These are phyloP conservation scores for Hoplostethus atlanticus DNA, from an alignment of 2,797 vertebrate genomes.

Conservation along the genomic window DNA sequence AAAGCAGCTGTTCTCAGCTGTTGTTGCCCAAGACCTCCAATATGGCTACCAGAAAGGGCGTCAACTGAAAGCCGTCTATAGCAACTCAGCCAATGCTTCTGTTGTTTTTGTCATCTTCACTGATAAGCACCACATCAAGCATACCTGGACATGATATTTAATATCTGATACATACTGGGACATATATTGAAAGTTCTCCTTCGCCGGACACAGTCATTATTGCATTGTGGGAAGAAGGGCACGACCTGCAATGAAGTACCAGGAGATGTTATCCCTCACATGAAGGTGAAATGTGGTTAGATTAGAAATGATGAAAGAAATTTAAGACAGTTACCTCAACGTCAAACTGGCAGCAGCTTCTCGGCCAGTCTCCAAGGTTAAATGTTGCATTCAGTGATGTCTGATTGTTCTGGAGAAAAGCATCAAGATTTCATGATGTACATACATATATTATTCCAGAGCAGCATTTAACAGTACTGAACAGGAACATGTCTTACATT, in stretches of 20 bases:
- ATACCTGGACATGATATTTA: neutral
- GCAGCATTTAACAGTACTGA: no score
- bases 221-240: conserved; percentile 86
- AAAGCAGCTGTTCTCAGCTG: no score
- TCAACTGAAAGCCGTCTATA: no score
- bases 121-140: neutral
- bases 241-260: conserved; percentile 84
- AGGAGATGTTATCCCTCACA: neutral
- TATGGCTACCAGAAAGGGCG: no score
- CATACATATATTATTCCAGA: no score
- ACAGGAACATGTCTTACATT: no score
- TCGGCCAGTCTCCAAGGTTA: conserved; percentile 63
- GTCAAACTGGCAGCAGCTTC: conserved; percentile 73
- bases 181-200: conserved; percentile 55
- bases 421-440: neutral
- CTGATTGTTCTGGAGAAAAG: conserved; percentile 49
- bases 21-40: no score
- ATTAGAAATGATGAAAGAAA: neutral
- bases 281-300: neutral
- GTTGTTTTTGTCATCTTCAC: no score
- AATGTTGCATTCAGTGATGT: conserved; percentile 56
- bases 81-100: no score
- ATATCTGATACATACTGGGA: conserved; percentile 1
- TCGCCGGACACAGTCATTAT: conserved; percentile 85
- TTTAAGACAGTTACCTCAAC: conserved; percentile 62